Evolutionary conservation across 2,113 vertebrate species (phyloP).

Genomic region (Panthera uncia): DNA sequence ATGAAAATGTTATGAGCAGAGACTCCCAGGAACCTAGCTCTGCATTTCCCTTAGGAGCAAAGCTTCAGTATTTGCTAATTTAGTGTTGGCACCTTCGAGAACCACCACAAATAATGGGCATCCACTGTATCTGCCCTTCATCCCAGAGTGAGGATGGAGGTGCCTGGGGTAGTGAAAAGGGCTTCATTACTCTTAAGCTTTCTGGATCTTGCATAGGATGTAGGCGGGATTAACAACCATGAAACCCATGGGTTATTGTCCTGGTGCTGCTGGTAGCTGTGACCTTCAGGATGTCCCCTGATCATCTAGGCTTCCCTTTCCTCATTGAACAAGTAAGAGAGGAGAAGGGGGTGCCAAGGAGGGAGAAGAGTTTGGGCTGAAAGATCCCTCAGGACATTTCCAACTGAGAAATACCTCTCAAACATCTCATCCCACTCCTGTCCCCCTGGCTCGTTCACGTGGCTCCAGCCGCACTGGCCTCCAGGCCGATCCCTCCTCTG

Average conservation of each 20-base stretch:
- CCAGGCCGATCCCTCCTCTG: neutral
- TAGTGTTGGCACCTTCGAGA: neutral
- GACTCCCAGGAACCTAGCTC: neutral
- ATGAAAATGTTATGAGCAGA: neutral
- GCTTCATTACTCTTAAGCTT: neutral
- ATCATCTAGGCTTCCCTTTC: neutral
- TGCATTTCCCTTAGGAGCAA: no score
- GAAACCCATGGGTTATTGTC: neutral
- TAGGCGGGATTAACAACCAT: neutral
- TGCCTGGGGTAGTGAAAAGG: fast-evolving
- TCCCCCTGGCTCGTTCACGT: neutral
- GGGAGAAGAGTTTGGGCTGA: neutral
- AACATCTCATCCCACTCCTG: neutral
- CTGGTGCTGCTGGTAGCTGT: neutral
- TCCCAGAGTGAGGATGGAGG: neutral
- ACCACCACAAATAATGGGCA: fast-evolving
- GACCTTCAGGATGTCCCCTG: neutral
- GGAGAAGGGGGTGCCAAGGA: neutral
- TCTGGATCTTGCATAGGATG: neutral
- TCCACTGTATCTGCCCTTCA: neutral
- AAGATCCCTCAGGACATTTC: neutral
- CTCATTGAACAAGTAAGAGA: neutral
- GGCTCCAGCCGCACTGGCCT: neutral
- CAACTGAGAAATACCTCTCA: neutral
- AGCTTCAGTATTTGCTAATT: fast-evolving